Base-by-base conservation (phyloP, 1,140 invertebrate genomes). In the Venustaconcha ellipsiformis region DNA sequence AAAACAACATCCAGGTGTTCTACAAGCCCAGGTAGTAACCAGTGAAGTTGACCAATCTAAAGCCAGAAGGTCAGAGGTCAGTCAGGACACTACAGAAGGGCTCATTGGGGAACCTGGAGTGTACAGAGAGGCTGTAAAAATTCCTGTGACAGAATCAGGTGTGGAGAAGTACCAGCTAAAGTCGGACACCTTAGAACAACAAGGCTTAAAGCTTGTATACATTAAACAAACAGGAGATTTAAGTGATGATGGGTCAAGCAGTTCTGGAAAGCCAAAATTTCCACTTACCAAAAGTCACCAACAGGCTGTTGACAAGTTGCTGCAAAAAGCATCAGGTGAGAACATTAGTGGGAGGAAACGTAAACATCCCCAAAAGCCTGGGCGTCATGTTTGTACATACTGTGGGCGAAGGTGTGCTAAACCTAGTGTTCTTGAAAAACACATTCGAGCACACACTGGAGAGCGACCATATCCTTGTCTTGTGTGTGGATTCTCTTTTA, bases 401-500 rank as follows among this genome's bases (percentile, higher is more conserved):
- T 98, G 96, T 90, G 95, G 94, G 85, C 90, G 96, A 83, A 93
- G 93, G 60, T 97, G 96, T 92, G 94, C 95, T 80, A 98, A 98
- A 89, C 96, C 96, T n/a, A 97, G 95, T 84, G 96, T 97, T 62
- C 91, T 97, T 66, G 94, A 97, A 87, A 98, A 98, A 91, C 96
- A 98, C 91, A 95, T 97, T 84, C 93, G 96, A 55, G 85, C 87
- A 93, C 95, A 76, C 95, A 97, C 90, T 95, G 96, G 97, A 86
- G 96, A 97, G 89, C 92, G 96, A 67, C 96, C 96, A 26, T 98
- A 94, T 91, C 96, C 96, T 17, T 98, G 96, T 90, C 90, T 92
- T 66, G 93, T 94, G 30, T 98, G 96, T 89, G 95, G 95, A 69
- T 95, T 97, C 89, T 94, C 95, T 71, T 97, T 97, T 90, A 98